Percentiles rank a stretch among this genome's conserved stretches.
phyloP scores from a whole-genome alignment of 2,113 vertebrate species.

The Machaerirhynchus nigripectus region DNA sequence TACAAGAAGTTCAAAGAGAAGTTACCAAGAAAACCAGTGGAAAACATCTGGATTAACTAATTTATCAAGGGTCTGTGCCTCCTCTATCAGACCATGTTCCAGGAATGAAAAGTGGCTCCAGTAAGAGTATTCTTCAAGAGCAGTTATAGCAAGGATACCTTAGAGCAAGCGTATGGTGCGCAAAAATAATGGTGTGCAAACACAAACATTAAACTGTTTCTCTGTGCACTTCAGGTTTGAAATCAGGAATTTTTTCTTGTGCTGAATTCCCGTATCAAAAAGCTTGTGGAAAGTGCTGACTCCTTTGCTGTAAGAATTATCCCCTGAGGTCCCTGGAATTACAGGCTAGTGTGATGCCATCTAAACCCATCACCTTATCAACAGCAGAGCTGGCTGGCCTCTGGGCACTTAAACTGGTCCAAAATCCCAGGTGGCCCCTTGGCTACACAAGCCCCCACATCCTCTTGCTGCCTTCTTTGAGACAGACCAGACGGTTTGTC shows the following conservation, averaged over 20 bases:
- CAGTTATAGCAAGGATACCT: neutral
- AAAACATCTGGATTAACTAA: neutral
- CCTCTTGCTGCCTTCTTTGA: neutral
- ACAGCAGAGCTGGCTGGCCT: neutral
- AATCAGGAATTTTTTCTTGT: neutral
- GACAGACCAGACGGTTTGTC: neutral
- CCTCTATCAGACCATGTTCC: neutral
- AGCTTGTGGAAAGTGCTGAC: neutral
- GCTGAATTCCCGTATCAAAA: neutral
- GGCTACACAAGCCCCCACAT: neutral
- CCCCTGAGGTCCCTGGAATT: neutral
- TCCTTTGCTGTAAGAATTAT: neutral
- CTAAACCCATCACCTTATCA: neutral
- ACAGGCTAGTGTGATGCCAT: fast-evolving
- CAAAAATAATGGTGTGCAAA: neutral
- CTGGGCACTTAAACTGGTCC: neutral
- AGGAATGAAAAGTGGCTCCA: neutral
- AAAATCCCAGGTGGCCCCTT: neutral
- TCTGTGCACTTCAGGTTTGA: neutral
- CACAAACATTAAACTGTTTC: neutral
- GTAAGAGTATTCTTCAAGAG: neutral
- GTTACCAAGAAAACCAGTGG: neutral
- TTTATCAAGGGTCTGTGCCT: neutral
- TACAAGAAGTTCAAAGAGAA: neutral
- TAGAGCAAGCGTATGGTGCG: neutral